Percentiles rank a stretch among this genome's conserved stretches.
These are phyloP conservation scores for Clitarchus hookeri DNA, from an alignment of 2,888 invertebrate species.

Conservation along the genomic window DNA sequence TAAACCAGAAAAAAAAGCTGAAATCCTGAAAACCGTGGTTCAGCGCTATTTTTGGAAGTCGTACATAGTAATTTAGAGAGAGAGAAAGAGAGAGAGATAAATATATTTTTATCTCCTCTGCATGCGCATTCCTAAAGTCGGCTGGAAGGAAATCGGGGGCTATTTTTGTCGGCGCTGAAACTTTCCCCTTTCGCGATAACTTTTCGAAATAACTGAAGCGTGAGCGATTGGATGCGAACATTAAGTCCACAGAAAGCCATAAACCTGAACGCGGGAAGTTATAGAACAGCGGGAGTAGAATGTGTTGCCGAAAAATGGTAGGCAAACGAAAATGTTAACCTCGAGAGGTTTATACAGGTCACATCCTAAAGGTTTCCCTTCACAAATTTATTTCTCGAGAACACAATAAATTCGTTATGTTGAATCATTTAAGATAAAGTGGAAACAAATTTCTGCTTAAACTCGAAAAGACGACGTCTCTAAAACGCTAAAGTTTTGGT, in stretches of 20 bases:
- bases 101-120: not conserved
- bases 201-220: not conserved
- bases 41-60: not conserved
- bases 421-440: not conserved
- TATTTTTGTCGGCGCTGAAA: not conserved
- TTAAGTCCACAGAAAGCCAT: conserved; percentile 11
- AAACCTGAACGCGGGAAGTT: not conserved
- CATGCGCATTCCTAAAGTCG: not conserved
- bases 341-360: not conserved
- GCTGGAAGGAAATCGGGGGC: not conserved
- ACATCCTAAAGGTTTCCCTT: not conserved
- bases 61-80: not conserved
- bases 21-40: not conserved
- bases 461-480: too few relatives aligned
- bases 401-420: not conserved
- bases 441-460: not conserved
- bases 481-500: too few relatives aligned
- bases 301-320: not conserved
- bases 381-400: not conserved
- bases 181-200: not conserved
- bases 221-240: conserved; percentile 4
- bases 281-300: not conserved
- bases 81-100: not conserved
- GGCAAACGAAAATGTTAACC: not conserved
- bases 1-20: not conserved